These are phyloP conservation scores for Mesocricetus auratus DNA, from an alignment of 2,113 vertebrate genomes.

Conservation along the genomic window DNA sequence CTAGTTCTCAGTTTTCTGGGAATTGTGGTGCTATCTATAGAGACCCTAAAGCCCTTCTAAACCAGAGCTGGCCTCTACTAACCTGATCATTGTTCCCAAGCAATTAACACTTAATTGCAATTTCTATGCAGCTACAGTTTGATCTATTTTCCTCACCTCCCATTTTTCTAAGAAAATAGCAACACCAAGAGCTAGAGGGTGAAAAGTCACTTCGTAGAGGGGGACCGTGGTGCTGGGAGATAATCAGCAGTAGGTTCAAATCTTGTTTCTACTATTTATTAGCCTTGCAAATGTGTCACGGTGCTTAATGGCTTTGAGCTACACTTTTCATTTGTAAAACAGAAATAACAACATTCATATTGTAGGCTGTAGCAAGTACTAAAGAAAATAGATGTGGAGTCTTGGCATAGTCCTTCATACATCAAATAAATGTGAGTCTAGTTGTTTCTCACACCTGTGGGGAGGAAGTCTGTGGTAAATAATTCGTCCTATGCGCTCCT, in stretches of 20 bases:
- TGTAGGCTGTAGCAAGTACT: neutral
- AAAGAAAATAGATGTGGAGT: neutral
- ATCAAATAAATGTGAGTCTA: neutral
- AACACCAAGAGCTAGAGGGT: neutral
- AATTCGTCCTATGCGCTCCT: neutral
- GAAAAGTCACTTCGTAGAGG: neutral
- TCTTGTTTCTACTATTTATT: neutral
- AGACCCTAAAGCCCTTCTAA: neutral
- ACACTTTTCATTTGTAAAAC: constrained; percentile 13
- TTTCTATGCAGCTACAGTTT: neutral
- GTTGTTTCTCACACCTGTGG: neutral
- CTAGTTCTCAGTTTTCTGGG: neutral
- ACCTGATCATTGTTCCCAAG: neutral
- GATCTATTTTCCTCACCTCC: neutral
- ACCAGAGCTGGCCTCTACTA: neutral
- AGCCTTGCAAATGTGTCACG: neutral
- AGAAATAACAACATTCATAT: neutral
- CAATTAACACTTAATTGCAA: neutral
- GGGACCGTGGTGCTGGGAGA: neutral
- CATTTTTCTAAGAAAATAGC: constrained; percentile 28
- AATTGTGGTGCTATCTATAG: neutral
- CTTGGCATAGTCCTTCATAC: neutral
- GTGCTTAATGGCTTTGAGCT: constrained; percentile 1
- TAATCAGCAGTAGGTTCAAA: neutral
- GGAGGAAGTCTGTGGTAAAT: neutral